Conservation (phyloP, 2,113 vertebrate species). For the Sterrhoptilus dennistouni region DNA sequence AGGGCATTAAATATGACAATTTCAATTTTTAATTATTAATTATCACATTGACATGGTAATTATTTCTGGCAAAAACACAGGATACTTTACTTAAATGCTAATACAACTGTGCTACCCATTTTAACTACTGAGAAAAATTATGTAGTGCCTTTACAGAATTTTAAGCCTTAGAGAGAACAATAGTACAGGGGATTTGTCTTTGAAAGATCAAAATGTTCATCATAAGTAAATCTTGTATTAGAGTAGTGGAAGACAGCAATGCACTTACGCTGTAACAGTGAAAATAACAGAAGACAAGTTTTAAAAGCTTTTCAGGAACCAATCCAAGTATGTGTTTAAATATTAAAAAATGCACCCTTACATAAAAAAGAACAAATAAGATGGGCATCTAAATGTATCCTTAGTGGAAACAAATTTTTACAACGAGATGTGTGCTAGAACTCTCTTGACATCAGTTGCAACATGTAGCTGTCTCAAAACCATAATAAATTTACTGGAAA, state of each 20-base stretch:
- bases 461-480: background rate
- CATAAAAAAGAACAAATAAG: background rate
- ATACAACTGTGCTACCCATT: background rate
- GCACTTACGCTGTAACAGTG: background rate
- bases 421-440: background rate
- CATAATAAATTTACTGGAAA: background rate
- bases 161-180: background rate
- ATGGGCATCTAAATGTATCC: background rate
- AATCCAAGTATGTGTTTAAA: background rate
- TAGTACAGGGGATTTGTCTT: background rate
- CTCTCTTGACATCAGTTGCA: background rate
- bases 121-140: background rate
- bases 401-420: background rate
- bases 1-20: constrained; percentile 1
- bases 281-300: background rate
- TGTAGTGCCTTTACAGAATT: background rate
- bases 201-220: background rate
- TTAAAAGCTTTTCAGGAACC: background rate
- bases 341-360: background rate
- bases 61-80: background rate
- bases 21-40: background rate
- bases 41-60: background rate
- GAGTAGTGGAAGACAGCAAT: background rate
- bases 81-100: background rate
- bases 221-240: background rate